Percentiles rank a stretch among this genome's conserved stretches.
Conservation (phyloP, 2,888 invertebrate species). For the Himalopsyche japonica region DNA sequence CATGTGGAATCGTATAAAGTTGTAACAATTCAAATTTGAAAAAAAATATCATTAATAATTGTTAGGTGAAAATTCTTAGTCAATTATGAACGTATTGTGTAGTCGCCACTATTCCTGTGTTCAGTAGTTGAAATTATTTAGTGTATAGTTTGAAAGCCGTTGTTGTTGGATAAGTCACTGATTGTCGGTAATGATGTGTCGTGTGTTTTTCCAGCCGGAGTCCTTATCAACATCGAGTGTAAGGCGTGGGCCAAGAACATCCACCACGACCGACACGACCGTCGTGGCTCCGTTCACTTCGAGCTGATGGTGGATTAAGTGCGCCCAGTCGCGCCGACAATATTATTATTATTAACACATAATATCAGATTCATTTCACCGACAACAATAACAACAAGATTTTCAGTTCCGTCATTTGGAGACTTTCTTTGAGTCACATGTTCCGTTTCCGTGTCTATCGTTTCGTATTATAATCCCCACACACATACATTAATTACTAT, state of each 20-base stretch:
- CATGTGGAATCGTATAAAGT: no score
- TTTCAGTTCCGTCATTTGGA: constrained; percentile 35
- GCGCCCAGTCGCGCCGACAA: constrained; percentile 18
- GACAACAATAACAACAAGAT: constrained; percentile 11
- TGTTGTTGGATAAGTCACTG: neutral
- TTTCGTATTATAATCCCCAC: constrained; percentile 23
- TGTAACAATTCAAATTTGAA: no score
- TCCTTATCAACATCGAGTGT: constrained; percentile 91
- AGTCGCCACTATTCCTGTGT: no score
- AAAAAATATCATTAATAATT: no score
- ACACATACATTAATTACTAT: neutral
- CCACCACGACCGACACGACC: constrained; percentile 82
- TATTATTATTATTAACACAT: constrained; percentile 3
- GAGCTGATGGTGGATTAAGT: constrained; percentile 89
- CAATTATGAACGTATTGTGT: no score
- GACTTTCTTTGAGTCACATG: constrained; percentile 14
- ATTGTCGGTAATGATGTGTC: neutral
- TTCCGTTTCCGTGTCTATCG: constrained; percentile 28
- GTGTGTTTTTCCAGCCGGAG: constrained; percentile 66
- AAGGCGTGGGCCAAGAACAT: constrained; percentile 93
- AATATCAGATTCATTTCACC: constrained; percentile 30
- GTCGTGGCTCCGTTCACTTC: constrained; percentile 92
- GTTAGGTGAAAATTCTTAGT: no score
- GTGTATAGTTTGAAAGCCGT: no score
- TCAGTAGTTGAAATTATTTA: no score